phyloP scores from a whole-genome alignment of 2,797 vertebrate genomes.

The Setipinna tenuifilis region DNA sequence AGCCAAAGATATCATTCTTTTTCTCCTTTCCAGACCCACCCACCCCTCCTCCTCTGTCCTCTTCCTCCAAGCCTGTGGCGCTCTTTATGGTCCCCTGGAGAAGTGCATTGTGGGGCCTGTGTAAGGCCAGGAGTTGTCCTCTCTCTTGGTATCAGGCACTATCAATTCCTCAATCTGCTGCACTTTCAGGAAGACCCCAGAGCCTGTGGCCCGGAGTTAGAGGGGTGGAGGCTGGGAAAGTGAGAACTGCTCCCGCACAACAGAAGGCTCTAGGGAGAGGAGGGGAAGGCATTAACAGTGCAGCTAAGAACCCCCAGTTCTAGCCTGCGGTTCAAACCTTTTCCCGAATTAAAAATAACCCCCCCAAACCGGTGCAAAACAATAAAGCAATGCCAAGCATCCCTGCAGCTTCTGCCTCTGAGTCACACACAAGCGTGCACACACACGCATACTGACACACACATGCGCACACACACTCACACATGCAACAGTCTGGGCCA shows the following conservation, averaged over 20 bases:
- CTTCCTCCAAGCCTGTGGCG: slow-evolving; percentile 62
- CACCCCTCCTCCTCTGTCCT: slow-evolving; percentile 56
- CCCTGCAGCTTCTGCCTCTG: slow-evolving; percentile 35
- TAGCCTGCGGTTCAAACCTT: slow-evolving; percentile 48
- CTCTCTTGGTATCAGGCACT: slow-evolving; percentile 54
- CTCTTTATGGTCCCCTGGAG: slow-evolving; percentile 72
- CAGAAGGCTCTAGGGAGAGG: slow-evolving; percentile 59
- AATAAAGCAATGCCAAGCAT: slow-evolving; percentile 63
- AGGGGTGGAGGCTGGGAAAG: slow-evolving; percentile 85
- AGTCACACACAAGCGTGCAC: slow-evolving; percentile 16
- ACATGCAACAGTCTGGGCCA: too few species aligned
- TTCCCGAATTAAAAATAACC: slow-evolving; percentile 71
- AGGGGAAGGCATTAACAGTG: slow-evolving; percentile 71
- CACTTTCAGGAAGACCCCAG: slow-evolving; percentile 55
- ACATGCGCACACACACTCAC: neutral
- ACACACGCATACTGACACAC: neutral
- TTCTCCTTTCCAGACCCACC: slow-evolving; percentile 59
- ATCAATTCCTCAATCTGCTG: slow-evolving; percentile 55
- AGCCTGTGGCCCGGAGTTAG: slow-evolving; percentile 27
- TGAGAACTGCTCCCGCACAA: slow-evolving; percentile 62
- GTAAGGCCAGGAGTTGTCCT: slow-evolving; percentile 65
- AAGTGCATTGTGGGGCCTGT: slow-evolving; percentile 73
- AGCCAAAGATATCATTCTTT: slow-evolving; percentile 48
- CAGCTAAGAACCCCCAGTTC: slow-evolving; percentile 56
- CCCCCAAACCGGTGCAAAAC: slow-evolving; percentile 55